Evolutionary conservation across 2,113 vertebrate genomes (phyloP).

Genomic region (Menura novaehollandiae): DNA sequence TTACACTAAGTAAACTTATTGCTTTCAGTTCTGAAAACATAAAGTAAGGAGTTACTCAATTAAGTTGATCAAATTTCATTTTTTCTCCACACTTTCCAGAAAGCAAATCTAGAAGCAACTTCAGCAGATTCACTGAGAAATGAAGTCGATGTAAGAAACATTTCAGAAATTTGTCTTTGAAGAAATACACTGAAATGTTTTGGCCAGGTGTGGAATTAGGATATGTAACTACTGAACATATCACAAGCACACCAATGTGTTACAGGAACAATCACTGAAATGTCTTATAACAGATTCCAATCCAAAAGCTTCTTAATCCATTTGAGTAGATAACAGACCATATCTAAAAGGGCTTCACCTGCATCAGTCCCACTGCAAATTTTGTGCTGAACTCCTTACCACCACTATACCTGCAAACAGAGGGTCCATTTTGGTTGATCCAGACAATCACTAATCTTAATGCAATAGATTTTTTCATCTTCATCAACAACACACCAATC

Average conservation of each 20-base stretch:
- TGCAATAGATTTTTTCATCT: constrained; percentile 90
- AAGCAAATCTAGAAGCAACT: not conserved
- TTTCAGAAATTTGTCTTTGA: not conserved
- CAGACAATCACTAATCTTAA: constrained; percentile 82
- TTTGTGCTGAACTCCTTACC: not conserved
- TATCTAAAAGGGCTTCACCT: not conserved
- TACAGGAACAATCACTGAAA: not conserved
- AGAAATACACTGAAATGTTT: not conserved
- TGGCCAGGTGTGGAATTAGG: not conserved
- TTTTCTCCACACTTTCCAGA: not conserved
- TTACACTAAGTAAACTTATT: not conserved
- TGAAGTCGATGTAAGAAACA: not conserved
- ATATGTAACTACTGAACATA: not conserved
- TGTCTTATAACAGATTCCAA: not conserved
- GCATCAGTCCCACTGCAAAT: not conserved
- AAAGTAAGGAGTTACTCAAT: not conserved
- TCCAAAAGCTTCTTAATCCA: not conserved
- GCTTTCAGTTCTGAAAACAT: not conserved
- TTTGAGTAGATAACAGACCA: not conserved
- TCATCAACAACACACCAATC: constrained; percentile 96
- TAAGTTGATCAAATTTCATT: not conserved
- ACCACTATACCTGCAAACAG: constrained; percentile 84
- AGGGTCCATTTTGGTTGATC: constrained; percentile 83
- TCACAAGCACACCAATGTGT: not conserved
- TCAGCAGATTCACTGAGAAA: not conserved